phyloP scores from a whole-genome alignment of 2,888 invertebrate genomes.

The Drosophila barbarae region DNA sequence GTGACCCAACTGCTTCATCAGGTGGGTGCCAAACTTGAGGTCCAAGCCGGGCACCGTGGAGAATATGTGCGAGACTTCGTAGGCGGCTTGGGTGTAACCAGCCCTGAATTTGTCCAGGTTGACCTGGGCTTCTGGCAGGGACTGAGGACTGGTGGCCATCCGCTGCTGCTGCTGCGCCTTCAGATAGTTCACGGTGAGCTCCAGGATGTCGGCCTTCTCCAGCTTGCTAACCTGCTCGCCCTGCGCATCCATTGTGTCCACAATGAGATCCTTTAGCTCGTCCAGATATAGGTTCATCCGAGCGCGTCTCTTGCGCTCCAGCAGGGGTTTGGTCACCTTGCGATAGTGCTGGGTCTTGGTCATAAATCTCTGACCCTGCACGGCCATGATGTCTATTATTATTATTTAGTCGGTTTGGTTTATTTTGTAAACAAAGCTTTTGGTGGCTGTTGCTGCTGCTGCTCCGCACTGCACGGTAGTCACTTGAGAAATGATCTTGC shows the following conservation, averaged over 20 bases:
- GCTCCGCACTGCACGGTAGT: conserved; percentile 77
- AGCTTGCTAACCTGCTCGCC: conserved; percentile 93
- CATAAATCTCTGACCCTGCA: conserved; percentile 80
- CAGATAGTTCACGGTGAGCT: conserved; percentile 87
- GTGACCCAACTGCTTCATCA: conserved; percentile 94
- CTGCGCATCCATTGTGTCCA: conserved; percentile 88
- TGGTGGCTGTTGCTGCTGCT: conserved; percentile 39
- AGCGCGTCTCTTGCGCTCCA: conserved; percentile 92
- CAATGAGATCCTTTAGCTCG: conserved; percentile 93
- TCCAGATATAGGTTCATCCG: conserved; percentile 94
- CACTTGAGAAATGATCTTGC: conserved; percentile 77
- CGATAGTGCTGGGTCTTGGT: conserved; percentile 95
- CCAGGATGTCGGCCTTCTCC: conserved; percentile 94
- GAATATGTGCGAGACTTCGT: conserved; percentile 91
- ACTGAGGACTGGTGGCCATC: conserved; percentile 29
- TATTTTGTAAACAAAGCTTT: conserved; percentile 27
- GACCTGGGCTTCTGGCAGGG: conserved; percentile 70
- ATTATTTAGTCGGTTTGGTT: conserved; percentile 7
- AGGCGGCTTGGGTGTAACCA: conserved; percentile 93
- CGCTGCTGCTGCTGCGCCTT: conserved; percentile 81
- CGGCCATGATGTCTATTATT: conserved; percentile 68
- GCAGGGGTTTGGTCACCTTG: conserved; percentile 95
- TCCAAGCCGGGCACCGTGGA: conserved; percentile 92
- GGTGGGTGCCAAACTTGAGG: conserved; percentile 89
- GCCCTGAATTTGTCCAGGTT: conserved; percentile 91